Evolutionary conservation across 2,113 vertebrate species (phyloP).

Genomic region (Ovis aries): DNA sequence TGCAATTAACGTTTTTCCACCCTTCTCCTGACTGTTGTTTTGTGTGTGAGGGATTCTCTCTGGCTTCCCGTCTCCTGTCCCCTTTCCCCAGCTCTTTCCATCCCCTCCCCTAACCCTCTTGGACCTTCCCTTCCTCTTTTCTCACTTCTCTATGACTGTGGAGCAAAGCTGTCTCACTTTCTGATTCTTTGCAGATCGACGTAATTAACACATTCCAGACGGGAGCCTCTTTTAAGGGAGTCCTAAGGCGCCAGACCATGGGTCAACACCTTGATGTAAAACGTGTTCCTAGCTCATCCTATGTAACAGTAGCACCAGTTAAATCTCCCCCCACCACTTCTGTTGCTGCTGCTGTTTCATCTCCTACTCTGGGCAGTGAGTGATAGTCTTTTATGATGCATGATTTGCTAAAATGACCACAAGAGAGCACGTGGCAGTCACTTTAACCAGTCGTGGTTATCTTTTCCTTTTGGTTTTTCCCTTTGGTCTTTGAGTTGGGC

Average conservation of each 20-base stretch:
- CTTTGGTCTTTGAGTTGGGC: conserved; percentile 53
- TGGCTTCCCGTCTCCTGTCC: conserved; percentile 33
- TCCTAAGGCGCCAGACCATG: conserved; percentile 96
- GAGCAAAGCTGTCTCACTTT: conserved; percentile 86
- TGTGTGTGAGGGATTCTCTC: conserved; percentile 28
- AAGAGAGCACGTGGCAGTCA: conserved; percentile 76
- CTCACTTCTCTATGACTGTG: conserved; percentile 58
- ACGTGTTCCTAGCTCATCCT: conserved; percentile 98
- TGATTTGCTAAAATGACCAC: conserved; percentile 82
- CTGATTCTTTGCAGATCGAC: conserved; percentile 98
- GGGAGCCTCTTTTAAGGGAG: conserved; percentile 93
- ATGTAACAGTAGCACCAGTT: conserved; percentile 93
- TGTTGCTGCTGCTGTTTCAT: conserved; percentile 88
- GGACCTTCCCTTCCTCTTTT: conserved; percentile 19
- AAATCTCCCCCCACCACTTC: conserved; percentile 92
- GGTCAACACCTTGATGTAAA: conserved; percentile 98
- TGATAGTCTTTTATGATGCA: conserved; percentile 89
- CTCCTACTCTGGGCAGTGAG: conserved; percentile 98
- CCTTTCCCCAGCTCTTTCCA: conserved; percentile 50
- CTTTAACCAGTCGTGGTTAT: conserved; percentile 74
- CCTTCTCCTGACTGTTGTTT: conserved; percentile 2
- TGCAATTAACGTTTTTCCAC: not conserved
- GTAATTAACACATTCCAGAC: conserved; percentile 99
- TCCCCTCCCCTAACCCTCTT: conserved; percentile 15
- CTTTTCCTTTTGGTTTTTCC: conserved; percentile 63